Evolutionary conservation across 2,797 vertebrate genomes (phyloP).

Genomic region (Propithecus perrieri): DNA sequence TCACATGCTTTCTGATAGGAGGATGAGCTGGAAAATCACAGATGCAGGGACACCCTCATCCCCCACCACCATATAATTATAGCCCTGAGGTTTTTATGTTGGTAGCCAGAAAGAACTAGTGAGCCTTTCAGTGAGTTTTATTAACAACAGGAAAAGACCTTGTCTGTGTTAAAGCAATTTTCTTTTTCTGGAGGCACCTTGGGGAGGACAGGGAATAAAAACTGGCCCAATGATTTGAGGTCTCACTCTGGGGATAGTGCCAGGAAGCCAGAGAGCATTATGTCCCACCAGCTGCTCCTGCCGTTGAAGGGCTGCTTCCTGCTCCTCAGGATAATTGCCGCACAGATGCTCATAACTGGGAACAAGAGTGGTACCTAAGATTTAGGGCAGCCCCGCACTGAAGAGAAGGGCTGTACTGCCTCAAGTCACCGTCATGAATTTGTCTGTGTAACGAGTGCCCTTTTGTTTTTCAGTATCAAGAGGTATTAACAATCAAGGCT

Average conservation of each 20-base stretch:
- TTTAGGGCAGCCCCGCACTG: conserved; percentile 64
- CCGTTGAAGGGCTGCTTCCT: conserved; percentile 70
- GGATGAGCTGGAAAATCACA: neutral
- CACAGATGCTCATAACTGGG: conserved; percentile 56
- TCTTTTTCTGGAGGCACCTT: conserved; percentile 41
- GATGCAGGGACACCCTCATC: neutral
- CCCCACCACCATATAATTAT: neutral
- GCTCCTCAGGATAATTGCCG: conserved; percentile 72
- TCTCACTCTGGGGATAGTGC: conserved; percentile 57
- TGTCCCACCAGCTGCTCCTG: conserved; percentile 78
- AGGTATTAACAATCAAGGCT: neutral
- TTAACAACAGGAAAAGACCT: conserved; percentile 7
- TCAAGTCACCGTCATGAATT: conserved; percentile 25
- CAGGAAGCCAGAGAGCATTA: conserved; percentile 73
- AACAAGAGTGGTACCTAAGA: conserved; percentile 58
- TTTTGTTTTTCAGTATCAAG: conserved; percentile 56
- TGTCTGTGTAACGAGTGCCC: neutral
- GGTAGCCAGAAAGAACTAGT: neutral
- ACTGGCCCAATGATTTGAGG: conserved; percentile 12
- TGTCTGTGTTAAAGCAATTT: conserved; percentile 30
- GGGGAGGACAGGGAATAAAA: conserved; percentile 62
- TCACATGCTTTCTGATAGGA: neutral
- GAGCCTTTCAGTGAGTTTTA: conserved; percentile 7
- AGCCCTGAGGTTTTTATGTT: neutral
- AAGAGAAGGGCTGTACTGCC: conserved; percentile 27